phyloP scores from a whole-genome alignment of 2,797 vertebrate species.

The Macropus fuliginosus region DNA sequence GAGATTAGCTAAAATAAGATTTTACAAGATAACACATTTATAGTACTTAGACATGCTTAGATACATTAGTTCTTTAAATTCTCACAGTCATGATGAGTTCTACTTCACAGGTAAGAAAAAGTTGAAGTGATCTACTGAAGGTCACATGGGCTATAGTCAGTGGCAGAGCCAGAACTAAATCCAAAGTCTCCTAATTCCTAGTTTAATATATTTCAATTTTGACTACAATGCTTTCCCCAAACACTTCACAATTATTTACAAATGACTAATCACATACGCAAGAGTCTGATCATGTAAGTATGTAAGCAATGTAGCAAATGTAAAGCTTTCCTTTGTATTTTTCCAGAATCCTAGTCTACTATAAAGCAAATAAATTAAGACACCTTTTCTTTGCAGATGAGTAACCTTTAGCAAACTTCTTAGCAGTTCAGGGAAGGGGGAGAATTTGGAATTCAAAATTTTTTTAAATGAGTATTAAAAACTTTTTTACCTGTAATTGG shows the following conservation, averaged over 20 bases:
- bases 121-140: conserved; percentile 44
- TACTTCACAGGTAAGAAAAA: background rate
- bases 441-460: background rate
- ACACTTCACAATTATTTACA: conserved; percentile 38
- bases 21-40: background rate
- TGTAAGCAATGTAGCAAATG: background rate
- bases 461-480: background rate
- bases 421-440: background rate
- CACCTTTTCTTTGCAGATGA: background rate
- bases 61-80: background rate
- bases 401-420: background rate
- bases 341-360: background rate
- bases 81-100: background rate
- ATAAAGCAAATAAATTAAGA: background rate
- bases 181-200: background rate
- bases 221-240: background rate
- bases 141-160: background rate
- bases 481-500: background rate
- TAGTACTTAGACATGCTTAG: background rate
- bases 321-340: background rate
- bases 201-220: background rate
- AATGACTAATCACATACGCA: conserved; percentile 9
- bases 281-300: background rate
- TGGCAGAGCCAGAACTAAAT: conserved; percentile 8
- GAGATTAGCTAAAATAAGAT: background rate